These are phyloP conservation scores for Geotrupes spiniger DNA, from an alignment of 2,888 invertebrate species.

Conservation along the genomic window DNA sequence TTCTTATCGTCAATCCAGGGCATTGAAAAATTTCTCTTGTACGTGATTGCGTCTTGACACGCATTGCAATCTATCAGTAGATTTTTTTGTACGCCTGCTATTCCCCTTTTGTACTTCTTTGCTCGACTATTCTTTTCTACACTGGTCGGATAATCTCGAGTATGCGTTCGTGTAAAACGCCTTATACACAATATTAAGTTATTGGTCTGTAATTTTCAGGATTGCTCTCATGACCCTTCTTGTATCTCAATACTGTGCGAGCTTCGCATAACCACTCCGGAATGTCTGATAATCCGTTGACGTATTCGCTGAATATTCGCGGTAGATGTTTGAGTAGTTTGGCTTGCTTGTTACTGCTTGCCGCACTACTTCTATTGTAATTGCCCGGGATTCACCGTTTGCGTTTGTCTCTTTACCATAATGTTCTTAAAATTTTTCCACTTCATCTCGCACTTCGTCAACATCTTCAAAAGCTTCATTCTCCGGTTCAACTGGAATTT, in stretches of 20 bases:
- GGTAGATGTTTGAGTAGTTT: too few species aligned
- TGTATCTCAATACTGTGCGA: conserved; percentile 1
- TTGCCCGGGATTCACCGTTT: too few species aligned
- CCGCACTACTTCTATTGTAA: too few species aligned
- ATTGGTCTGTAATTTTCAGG: conserved; percentile 12
- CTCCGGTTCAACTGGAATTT: too few species aligned
- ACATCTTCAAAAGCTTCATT: too few species aligned
- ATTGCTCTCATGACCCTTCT: conserved; percentile 5
- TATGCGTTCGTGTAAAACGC: conserved; percentile 5
- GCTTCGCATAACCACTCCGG: conserved; percentile 1
- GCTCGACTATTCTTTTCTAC: conserved; percentile 4
- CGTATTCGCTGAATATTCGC: too few species aligned
- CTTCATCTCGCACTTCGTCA: too few species aligned
- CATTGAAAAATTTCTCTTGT: conserved; percentile 10
- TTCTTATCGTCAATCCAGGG: conserved; percentile 9
- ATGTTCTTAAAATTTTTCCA: too few species aligned
- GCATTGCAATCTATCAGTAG: conserved; percentile 11
- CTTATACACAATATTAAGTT: conserved; percentile 11
- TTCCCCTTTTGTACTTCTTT: conserved; percentile 12
- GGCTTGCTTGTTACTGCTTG: too few species aligned
- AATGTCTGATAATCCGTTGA: too few species aligned
- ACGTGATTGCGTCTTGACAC: background rate
- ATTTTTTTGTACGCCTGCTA: conserved; percentile 13
- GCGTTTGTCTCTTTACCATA: too few species aligned
- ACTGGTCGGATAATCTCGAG: background rate